Percentiles rank a stretch among this genome's conserved stretches.
These are phyloP conservation scores for Cephalopterus ornatus DNA, from an alignment of 2,113 vertebrate genomes.

Conservation along the genomic window DNA sequence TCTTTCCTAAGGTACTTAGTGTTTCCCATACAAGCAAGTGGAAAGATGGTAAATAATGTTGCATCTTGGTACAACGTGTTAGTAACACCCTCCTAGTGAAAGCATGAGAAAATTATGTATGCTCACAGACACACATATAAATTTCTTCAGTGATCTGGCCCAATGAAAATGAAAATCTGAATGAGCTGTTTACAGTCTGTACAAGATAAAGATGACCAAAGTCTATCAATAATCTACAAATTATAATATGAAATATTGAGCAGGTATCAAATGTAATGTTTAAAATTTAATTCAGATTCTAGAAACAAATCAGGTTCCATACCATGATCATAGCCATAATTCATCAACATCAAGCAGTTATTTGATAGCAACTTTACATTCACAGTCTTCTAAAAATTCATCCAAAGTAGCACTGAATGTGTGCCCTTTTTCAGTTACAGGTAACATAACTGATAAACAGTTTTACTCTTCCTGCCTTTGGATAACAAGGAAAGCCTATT, in stretches of 20 bases:
- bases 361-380: not conserved
- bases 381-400: not conserved
- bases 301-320: not conserved
- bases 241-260: not conserved
- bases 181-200: not conserved
- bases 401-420: not conserved
- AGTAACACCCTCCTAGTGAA: not conserved
- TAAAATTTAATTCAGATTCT: not conserved
- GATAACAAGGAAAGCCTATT: not conserved
- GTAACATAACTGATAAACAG: not conserved
- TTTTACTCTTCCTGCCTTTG: not conserved
- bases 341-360: not conserved
- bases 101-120: not conserved
- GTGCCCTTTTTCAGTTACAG: not conserved
- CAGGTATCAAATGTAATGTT: not conserved
- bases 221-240: not conserved
- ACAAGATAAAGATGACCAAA: not conserved
- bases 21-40: not conserved
- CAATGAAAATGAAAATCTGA: not conserved
- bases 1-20: not conserved
- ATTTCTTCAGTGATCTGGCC: not conserved
- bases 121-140: not conserved
- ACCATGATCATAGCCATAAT: not conserved
- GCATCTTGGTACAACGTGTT: not conserved
- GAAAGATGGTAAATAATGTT: not conserved